Conservation (phyloP, 2,113 vertebrate species). For the Elgaria multicarinata region DNA sequence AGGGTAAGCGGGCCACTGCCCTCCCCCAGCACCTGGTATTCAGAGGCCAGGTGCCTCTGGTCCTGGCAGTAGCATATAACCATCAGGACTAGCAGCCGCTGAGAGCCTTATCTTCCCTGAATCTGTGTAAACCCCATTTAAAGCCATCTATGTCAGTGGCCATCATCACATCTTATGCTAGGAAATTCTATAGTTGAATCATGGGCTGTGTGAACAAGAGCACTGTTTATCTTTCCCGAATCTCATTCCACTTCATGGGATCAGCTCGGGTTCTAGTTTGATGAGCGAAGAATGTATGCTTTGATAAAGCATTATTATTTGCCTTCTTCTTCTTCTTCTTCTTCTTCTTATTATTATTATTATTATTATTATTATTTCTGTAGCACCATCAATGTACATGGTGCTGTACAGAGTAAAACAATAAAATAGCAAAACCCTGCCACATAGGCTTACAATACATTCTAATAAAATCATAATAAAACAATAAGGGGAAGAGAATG, state of each 20-base stretch:
- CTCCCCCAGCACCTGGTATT: background rate
- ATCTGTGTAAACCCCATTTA: background rate
- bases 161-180: background rate
- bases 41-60: background rate
- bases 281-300: background rate
- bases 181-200: background rate
- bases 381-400: too few relatives aligned
- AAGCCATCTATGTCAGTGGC: background rate
- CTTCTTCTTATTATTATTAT: too few relatives aligned
- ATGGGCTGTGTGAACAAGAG: background rate
- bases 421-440: too few relatives aligned
- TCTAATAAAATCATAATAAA: too few relatives aligned
- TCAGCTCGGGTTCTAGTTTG: background rate
- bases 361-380: too few relatives aligned
- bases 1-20: background rate
- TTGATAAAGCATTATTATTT: background rate
- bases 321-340: too few relatives aligned
- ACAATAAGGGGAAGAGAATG: too few relatives aligned
- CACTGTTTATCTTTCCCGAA: background rate
- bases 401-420: too few relatives aligned
- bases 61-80: background rate
- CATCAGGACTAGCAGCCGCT: background rate
- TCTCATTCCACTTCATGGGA: background rate
- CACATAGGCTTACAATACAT: too few relatives aligned
- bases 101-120: background rate